phyloP scores from a whole-genome alignment of 2,797 vertebrate species.

The Tympanoctomys barrerae region DNA sequence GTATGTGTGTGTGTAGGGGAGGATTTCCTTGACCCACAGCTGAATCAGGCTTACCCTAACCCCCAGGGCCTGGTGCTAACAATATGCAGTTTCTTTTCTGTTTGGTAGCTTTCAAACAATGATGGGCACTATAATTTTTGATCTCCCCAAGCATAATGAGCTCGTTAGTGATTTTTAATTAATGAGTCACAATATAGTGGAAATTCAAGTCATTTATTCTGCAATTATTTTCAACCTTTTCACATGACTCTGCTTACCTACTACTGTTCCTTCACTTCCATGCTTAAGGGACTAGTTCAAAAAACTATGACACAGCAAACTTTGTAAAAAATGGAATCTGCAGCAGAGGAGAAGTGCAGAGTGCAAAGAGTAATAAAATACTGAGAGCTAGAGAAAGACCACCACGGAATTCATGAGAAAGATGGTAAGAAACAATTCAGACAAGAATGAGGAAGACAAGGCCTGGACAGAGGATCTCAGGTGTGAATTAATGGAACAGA shows the following conservation, averaged over 20 bases:
- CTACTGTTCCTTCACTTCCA: not conserved
- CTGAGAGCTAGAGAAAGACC: not conserved
- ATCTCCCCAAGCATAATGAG: not conserved
- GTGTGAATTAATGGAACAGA: not conserved
- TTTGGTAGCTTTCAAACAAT: not conserved
- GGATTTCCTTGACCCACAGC: not conserved
- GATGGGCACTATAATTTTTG: not conserved
- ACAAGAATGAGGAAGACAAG: too few species aligned
- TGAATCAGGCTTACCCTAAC: not conserved
- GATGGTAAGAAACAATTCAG: not conserved
- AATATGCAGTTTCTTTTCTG: not conserved
- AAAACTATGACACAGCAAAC: not conserved
- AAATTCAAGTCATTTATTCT: conserved; percentile 20
- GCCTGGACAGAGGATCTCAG: not conserved
- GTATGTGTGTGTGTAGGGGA: not conserved
- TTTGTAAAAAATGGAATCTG: not conserved
- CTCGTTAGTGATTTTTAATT: not conserved
- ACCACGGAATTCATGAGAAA: not conserved
- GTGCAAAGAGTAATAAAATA: not conserved
- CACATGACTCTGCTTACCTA: not conserved
- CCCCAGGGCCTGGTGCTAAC: not conserved
- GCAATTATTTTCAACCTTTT: not conserved
- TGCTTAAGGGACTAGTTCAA: not conserved
- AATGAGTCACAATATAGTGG: not conserved
- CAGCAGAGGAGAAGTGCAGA: not conserved